Conservation (phyloP, 2,113 vertebrate genomes). For the Bombycilla garrulus region DNA sequence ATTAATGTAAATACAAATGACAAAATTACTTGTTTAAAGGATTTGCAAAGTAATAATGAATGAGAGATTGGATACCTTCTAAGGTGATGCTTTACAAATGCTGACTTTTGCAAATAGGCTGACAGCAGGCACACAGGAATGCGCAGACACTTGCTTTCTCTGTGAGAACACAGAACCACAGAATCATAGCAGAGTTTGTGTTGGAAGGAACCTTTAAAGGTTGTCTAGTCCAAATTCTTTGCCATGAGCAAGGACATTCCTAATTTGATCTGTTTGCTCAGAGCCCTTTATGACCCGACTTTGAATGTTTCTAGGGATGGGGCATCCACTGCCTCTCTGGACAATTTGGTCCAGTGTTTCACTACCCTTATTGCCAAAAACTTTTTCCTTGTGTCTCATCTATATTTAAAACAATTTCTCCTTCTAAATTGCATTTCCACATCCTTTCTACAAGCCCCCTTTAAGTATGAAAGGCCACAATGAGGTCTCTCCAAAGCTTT, state of each 20-base stretch:
- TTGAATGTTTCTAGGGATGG: neutral
- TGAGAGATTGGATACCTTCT: neutral
- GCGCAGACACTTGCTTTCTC: neutral
- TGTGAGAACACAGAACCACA: neutral
- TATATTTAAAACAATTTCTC: neutral
- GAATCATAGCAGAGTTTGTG: neutral
- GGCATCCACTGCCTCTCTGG: neutral
- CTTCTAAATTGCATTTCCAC: neutral
- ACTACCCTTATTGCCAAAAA: neutral
- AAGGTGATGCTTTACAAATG: neutral
- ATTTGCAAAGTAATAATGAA: neutral
- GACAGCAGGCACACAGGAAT: neutral
- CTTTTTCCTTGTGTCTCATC: too few relatives aligned
- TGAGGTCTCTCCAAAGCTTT: neutral
- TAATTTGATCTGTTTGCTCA: neutral
- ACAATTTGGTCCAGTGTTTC: neutral
- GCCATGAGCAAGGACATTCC: neutral
- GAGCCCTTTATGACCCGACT: neutral
- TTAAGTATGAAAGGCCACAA: neutral
- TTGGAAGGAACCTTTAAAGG: neutral
- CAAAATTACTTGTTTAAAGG: constrained; percentile 3
- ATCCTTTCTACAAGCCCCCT: neutral
- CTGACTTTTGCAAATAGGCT: neutral
- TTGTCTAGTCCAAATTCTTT: neutral
- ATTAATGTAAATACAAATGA: neutral